phyloP scores from a whole-genome alignment of 2,113 vertebrate species.

The Vulpes ferrilata region DNA sequence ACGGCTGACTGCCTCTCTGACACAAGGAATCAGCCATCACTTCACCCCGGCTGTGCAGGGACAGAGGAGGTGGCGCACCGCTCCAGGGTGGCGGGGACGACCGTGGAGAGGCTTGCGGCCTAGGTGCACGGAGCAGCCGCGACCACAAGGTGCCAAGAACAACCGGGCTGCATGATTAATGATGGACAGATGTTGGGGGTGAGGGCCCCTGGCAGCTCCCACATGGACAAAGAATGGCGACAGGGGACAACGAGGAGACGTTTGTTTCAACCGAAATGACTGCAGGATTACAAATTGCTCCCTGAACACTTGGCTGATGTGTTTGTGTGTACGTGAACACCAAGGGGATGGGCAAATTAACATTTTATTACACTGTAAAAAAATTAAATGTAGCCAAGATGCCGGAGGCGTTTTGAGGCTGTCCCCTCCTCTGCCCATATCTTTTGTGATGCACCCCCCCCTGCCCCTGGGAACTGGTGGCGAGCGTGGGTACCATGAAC shows the following conservation, averaged over 20 bases:
- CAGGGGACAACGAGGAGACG: rapidly evolving
- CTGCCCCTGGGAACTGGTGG: rapidly evolving
- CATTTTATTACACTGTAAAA: neutral
- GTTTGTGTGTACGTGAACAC: neutral
- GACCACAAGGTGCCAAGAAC: rapidly evolving
- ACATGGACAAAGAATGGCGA: neutral
- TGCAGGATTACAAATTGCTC: neutral
- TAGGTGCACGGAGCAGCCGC: neutral
- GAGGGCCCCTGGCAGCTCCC: neutral
- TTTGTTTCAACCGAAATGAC: neutral
- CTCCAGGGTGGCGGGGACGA: neutral
- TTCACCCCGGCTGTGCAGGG: neutral
- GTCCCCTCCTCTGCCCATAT: neutral
- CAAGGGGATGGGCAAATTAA: neutral
- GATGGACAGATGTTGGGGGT: neutral
- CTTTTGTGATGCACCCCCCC: neutral
- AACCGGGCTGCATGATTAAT: neutral
- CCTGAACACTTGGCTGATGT: neutral
- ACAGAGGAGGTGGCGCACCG: neutral
- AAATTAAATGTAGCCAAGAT: neutral
- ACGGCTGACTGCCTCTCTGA: slow-evolving; percentile 51
- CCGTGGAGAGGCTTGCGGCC: neutral
- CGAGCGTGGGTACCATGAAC: rapidly evolving
- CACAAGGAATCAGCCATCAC: slow-evolving; percentile 74
- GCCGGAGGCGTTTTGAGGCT: neutral